Evolutionary conservation across 2,113 vertebrate genomes (phyloP), one percentile per base, ranked within the genome.

Genomic region (Grantiella picta): DNA sequence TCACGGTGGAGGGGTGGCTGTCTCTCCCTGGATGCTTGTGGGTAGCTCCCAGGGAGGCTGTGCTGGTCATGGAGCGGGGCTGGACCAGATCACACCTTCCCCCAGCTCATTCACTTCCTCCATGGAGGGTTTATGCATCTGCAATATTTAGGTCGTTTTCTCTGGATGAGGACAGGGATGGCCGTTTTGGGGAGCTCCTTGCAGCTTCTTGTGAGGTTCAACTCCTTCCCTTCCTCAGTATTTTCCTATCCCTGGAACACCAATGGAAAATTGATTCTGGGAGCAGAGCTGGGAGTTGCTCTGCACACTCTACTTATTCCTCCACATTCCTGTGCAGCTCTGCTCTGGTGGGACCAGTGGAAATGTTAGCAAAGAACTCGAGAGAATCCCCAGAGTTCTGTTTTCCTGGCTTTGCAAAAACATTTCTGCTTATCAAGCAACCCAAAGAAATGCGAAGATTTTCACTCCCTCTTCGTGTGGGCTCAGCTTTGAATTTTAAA

Each of bases 371-470:
- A 90, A 90, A 79, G 44, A 76, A 56, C 61, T 89, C 8, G 17
- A 93, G 88, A 90, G 94, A 95, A 87, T 75, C 82, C 70, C 66
- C 17, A n/a, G 84, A 94, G 82, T 71, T 71, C 66, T 80, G 31
- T 42, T 79, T 86, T 45, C 61, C 87, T 82, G 73, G 49, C 65
- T 93, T 79, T 76, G 90, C 61, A 91, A 72, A 96, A 94, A 64
- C 44, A 45, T 90, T 94, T 95, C 78, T 96, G 90, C 79, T 93
- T 96, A 94, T 95, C 95, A 56, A 87, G 70, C 66, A 95, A 71
- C 44, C 72, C 87, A 76, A 91, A 91, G 70, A 95, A 96, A 95
- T 87, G 65, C 0, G 0, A 89, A 82, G 66, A 65, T 92, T 96
- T 90, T 79, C 82, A 57, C 82, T 91, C 28, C 1, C 73, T 87